Evolutionary conservation across 1,140 invertebrate genomes (phyloP).

Genomic region (Bactericera cockerelli): DNA sequence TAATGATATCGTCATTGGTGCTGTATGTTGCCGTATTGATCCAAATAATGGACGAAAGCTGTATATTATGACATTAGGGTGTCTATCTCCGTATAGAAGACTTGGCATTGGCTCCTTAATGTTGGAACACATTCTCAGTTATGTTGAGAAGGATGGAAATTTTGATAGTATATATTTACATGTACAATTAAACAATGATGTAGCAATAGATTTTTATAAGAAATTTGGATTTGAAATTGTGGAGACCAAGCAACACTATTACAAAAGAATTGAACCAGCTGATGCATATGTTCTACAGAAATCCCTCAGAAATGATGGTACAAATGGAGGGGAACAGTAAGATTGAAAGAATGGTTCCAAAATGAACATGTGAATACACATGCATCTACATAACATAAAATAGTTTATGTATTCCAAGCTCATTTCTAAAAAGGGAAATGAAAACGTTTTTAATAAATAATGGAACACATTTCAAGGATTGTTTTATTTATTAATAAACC

Average conservation of each 20-base stretch:
- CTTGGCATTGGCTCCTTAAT: conserved; percentile 90
- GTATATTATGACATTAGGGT: conserved; percentile 99
- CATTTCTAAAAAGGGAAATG: too few species aligned
- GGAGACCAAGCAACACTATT: conserved; percentile 96
- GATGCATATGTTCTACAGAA: conserved; percentile 96
- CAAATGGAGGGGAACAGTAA: conserved; percentile 1
- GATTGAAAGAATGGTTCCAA: neutral
- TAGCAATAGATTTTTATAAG: conserved; percentile 97
- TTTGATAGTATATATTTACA: conserved; percentile 97
- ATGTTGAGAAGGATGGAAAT: conserved; percentile 87
- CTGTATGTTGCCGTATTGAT: conserved; percentile 95
- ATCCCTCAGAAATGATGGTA: conserved; percentile 41
- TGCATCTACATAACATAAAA: too few species aligned
- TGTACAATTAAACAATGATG: conserved; percentile 97
- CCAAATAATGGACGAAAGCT: conserved; percentile 78
- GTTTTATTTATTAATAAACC: too few species aligned
- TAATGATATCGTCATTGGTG: conserved; percentile 98
- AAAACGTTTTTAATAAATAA: too few species aligned
- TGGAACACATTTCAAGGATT: too few species aligned
- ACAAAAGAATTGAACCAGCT: conserved; percentile 96
- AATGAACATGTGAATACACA: too few species aligned
- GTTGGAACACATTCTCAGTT: conserved; percentile 93
- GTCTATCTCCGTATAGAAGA: conserved; percentile 88
- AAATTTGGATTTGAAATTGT: conserved; percentile 98
- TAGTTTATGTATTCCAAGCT: too few species aligned